A percentile compares a stretch with the other conserved stretches of the same genome.
Conservation (phyloP, 2,113 vertebrate species). For the Gymnobelideus leadbeateri region DNA sequence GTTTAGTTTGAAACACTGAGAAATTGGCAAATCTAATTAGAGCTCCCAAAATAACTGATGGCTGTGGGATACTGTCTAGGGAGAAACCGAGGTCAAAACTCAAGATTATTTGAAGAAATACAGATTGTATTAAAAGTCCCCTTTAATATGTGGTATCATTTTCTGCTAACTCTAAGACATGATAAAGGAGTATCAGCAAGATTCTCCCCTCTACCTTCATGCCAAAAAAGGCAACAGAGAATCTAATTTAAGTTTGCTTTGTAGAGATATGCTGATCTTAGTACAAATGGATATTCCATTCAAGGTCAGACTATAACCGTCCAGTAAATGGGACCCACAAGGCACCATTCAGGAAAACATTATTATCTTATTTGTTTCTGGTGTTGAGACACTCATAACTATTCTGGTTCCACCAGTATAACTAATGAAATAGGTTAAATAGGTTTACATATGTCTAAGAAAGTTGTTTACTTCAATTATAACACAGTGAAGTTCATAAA, state of each 20-base stretch:
- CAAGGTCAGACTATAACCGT: conserved; percentile 22
- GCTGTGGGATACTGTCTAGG: not conserved
- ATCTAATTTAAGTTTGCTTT: conserved; percentile 46
- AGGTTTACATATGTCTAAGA: conserved; percentile 1
- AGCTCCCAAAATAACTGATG: not conserved
- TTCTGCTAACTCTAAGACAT: conserved; percentile 37
- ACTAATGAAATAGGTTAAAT: conserved; percentile 33
- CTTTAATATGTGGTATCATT: not conserved
- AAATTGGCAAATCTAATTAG: conserved; percentile 20
- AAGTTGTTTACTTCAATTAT: conserved; percentile 1
- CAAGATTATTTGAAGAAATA: conserved; percentile 34
- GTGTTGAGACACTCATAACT: not conserved
- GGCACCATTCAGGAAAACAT: conserved; percentile 45
- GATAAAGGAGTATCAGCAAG: not conserved
- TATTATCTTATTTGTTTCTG: conserved; percentile 15
- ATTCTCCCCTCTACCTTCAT: not conserved
- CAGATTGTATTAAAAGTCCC: not conserved
- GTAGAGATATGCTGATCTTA: not conserved
- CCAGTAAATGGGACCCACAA: conserved; percentile 18
- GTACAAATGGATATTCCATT: conserved; percentile 45
- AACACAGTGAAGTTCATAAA: conserved; percentile 33
- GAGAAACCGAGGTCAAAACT: conserved; percentile 17
- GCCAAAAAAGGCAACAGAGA: not conserved
- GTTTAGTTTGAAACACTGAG: not conserved
- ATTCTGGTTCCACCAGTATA: conserved; percentile 2